Evolutionary conservation across 2,888 invertebrate genomes (phyloP), one percentile per base, ranked within the genome.

Genomic region (Nezara viridula): DNA sequence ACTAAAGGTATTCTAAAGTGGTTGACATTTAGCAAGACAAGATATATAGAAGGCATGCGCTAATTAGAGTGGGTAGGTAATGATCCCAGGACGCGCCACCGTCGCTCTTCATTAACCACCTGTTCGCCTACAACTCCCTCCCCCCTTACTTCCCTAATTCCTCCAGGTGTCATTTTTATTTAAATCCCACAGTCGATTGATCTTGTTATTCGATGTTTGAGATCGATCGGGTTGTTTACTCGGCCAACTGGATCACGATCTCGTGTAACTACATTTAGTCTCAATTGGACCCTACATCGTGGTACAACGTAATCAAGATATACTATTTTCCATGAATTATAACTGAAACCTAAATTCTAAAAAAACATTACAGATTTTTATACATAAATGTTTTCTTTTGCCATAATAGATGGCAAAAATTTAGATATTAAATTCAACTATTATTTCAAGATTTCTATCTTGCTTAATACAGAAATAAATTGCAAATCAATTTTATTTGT

Each of bases 71-170:
- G 14, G 37, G 44, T 2, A 60, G 81, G 81, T 81, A 81, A 81
- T 81, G 44, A 81, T 81, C 44, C 44, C 12, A 81, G 44, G 7
- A 24, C 24, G 81, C 81, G 44, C 14, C 44, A 37, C 77, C 19
- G 40, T 77, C 40, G 24, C 37, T 21, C 24, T 77, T 81, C n/a
- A 81, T 81, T 81, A 81, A 81, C 81, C 81, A 81, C 81, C 81
- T 81, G 81, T 81, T 81, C 40, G 81, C 44, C 14, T 21, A 19
- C 14, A 9, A 10, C n/a, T n/a, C 21, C n/a, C 24, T 24, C 24
- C 32, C 40, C 66, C 81, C n/a, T 24, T 12, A 32, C 0, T 14
- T 27, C 4, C 7, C 73, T 40, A 6, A 77, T 60, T 60, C 12
- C n/a, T 81, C 40, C 81, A 81, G 81, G 44, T 44, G 44, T 81